Evolutionary conservation across 2,888 invertebrate species (phyloP).

Genomic region (Ophraella communa): DNA sequence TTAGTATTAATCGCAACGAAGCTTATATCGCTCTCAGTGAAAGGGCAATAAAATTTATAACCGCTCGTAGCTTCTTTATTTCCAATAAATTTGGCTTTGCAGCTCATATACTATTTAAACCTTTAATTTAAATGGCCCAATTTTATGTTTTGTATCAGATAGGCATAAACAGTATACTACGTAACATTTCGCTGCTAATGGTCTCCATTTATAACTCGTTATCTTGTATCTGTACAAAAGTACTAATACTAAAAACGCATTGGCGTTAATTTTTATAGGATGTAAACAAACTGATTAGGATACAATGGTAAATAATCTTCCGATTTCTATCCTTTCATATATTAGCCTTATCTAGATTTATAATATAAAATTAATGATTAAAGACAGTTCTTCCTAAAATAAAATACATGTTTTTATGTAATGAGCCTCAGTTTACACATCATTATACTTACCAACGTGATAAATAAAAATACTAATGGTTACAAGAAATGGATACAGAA

Average conservation of each 20-base stretch:
- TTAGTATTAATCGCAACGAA: neutral
- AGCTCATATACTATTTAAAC: constrained; percentile 21
- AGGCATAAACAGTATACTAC: constrained; percentile 23
- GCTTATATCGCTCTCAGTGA: constrained; percentile 4
- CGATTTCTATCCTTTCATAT: neutral
- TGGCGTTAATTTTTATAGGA: neutral
- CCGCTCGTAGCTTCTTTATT: constrained; percentile 15
- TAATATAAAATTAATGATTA: neutral
- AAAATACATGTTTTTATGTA: neutral
- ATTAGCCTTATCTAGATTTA: neutral
- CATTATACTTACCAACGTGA: too few species aligned
- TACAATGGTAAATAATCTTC: neutral
- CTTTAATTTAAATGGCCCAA: constrained; percentile 23
- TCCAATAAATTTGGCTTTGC: constrained; percentile 23
- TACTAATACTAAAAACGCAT: constrained; percentile 7
- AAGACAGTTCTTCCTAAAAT: neutral
- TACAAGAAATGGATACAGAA: too few species aligned
- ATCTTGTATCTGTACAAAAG: constrained; percentile 19
- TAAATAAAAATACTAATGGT: too few species aligned
- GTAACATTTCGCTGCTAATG: constrained; percentile 17
- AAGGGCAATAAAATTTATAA: constrained; percentile 15
- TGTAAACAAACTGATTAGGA: neutral
- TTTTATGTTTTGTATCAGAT: constrained; percentile 23
- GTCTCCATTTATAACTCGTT: constrained; percentile 13
- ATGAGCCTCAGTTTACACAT: too few species aligned